Evolutionary conservation across 2,113 vertebrate species (phyloP).

Genomic region (Holacanthus passer): DNA sequence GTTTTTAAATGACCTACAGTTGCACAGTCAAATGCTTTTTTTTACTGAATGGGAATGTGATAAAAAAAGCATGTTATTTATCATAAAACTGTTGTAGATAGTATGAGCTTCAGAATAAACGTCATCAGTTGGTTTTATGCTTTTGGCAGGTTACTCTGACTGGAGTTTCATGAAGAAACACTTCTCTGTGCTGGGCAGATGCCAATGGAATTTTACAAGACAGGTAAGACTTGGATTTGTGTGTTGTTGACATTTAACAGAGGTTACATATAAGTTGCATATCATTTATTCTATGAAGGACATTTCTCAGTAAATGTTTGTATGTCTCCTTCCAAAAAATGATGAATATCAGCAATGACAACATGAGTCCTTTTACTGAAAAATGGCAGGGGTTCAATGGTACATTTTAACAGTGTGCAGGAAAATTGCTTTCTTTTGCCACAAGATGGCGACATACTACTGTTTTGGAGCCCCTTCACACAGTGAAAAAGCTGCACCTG

Average conservation of each 20-base stretch:
- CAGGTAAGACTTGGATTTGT: not conserved
- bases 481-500: not conserved
- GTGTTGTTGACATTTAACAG: constrained; percentile 8
- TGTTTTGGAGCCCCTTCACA: not conserved
- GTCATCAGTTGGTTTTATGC: not conserved
- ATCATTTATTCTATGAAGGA: not conserved
- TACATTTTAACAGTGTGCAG: not conserved
- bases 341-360: not conserved
- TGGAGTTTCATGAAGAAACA: not conserved
- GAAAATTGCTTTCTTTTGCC: constrained; percentile 33
- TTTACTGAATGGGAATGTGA: no score
- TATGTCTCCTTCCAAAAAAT: not conserved
- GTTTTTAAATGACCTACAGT: no score
- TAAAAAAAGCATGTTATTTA: not conserved
- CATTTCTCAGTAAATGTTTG: not conserved
- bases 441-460: constrained; percentile 76
- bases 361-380: not conserved
- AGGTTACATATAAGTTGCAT: not conserved
- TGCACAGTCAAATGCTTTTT: no score
- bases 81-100: not conserved
- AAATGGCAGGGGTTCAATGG: not conserved
- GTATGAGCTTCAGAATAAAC: not conserved
- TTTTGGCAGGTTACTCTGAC: not conserved
- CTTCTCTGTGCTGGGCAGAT: not conserved
- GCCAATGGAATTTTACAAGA: not conserved